Evolutionary conservation across 2,113 vertebrate genomes (phyloP).

Genomic region (Carassius gibelio): DNA sequence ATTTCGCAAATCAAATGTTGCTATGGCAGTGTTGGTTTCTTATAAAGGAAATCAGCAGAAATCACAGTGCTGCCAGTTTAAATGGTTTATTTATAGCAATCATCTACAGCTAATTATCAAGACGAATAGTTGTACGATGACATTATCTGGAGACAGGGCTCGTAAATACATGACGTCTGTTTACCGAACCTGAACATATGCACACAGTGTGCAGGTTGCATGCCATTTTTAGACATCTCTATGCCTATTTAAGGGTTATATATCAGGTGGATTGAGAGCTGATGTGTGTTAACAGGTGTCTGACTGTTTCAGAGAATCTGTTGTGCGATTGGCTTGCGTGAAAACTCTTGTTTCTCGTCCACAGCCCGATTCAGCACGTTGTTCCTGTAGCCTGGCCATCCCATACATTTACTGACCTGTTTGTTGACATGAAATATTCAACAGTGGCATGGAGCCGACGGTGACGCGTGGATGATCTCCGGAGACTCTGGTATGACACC

Average conservation of each 20-base stretch:
- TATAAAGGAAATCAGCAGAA: background rate
- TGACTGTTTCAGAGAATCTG: background rate
- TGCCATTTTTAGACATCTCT: background rate
- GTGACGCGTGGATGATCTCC: slow-evolving; percentile 7
- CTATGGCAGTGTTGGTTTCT: background rate
- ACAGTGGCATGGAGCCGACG: background rate
- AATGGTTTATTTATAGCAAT: background rate
- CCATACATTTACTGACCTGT: slow-evolving; percentile 4
- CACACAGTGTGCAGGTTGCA: background rate
- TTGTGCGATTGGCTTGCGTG: background rate
- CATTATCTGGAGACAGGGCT: too few species aligned
- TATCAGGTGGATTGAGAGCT: background rate
- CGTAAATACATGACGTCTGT: background rate
- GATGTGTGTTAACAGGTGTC: background rate
- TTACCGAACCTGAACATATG: slow-evolving; percentile 1
- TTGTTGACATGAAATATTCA: slow-evolving; percentile 51
- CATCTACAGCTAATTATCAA: background rate
- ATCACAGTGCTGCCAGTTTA: background rate
- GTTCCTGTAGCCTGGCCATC: background rate
- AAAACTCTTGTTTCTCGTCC: slow-evolving; percentile 1
- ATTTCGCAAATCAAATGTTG: too few species aligned
- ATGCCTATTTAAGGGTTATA: background rate
- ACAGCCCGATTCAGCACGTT: background rate
- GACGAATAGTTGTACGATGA: background rate
- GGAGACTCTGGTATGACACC: background rate